phyloP scores from a whole-genome alignment of 1,140 invertebrate genomes.

The Lasaia peninsularis region DNA sequence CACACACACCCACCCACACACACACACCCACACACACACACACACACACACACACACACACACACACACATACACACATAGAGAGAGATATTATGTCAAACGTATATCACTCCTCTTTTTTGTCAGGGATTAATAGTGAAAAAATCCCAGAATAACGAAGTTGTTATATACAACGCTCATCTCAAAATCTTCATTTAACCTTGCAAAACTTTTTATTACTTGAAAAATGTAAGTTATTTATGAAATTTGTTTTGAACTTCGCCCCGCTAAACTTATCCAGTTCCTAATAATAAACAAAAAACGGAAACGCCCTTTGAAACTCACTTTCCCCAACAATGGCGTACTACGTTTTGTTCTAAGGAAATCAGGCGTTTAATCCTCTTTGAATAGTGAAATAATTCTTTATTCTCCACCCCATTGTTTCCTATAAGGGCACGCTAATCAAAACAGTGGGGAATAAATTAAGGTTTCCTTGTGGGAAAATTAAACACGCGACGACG shows the following conservation, averaged over 20 bases:
- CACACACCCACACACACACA: no score
- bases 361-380: slow-evolving; percentile 33
- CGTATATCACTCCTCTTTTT: no score
- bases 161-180: no score
- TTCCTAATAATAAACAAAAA: slow-evolving; percentile 35
- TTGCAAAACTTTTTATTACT: slow-evolving; percentile 5
- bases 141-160: no score
- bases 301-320: slow-evolving; percentile 30
- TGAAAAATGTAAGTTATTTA: slow-evolving; percentile 8
- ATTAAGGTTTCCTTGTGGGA: slow-evolving; percentile 20
- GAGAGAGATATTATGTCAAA: no score
- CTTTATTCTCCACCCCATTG: slow-evolving; percentile 33
- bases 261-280: slow-evolving; percentile 23
- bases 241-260: slow-evolving; percentile 12
- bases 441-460: slow-evolving; percentile 32
- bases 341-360: slow-evolving; percentile 31
- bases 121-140: no score
- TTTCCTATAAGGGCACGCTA: slow-evolving; percentile 27
- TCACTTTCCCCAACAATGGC: slow-evolving; percentile 28
- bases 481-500: slow-evolving; percentile 20
- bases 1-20: no score
- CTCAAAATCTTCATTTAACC: not conserved
- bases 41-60: no score
- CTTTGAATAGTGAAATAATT: slow-evolving; percentile 33
- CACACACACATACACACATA: no score